A percentile compares a stretch with the other conserved stretches of the same genome.
phyloP scores from a whole-genome alignment of 2,797 vertebrate genomes.

The Echeneis naucrates region DNA sequence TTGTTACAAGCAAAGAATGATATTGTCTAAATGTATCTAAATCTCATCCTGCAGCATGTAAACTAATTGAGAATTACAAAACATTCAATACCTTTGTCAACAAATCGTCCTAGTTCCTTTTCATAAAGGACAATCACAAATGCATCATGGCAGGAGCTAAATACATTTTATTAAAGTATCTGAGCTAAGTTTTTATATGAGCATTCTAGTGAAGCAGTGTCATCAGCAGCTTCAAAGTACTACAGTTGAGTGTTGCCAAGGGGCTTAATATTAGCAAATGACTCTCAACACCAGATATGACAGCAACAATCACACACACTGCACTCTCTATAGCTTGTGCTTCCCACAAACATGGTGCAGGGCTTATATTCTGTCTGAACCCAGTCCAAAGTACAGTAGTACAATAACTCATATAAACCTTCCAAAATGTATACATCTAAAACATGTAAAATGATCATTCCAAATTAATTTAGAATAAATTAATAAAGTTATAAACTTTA shows the following conservation, averaged over 20 bases:
- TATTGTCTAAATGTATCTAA: slow-evolving; percentile 6
- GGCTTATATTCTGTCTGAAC: not conserved
- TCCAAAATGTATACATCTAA: not conserved
- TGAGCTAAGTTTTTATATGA: not conserved
- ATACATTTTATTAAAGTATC: slow-evolving; percentile 6
- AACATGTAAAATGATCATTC: not conserved
- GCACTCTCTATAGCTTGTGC: not conserved
- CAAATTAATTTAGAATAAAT: too few species aligned
- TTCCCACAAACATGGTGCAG: not conserved
- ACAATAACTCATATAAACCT: not conserved
- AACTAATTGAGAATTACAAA: slow-evolving; percentile 34
- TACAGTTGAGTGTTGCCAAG: not conserved
- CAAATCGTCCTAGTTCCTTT: not conserved
- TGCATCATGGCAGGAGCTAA: not conserved
- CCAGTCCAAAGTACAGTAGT: not conserved
- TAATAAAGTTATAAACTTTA: not conserved
- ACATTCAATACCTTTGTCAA: slow-evolving; percentile 4
- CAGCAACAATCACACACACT: slow-evolving; percentile 1
- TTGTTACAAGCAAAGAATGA: not conserved
- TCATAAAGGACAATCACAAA: not conserved
- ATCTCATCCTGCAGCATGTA: slow-evolving; percentile 9
- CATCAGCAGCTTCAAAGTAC: not conserved
- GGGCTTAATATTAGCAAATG: not conserved
- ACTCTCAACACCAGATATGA: not conserved
- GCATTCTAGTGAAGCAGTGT: not conserved